Conservation (phyloP, 2,888 invertebrate species). For the Phanerotoma sp. region DNA sequence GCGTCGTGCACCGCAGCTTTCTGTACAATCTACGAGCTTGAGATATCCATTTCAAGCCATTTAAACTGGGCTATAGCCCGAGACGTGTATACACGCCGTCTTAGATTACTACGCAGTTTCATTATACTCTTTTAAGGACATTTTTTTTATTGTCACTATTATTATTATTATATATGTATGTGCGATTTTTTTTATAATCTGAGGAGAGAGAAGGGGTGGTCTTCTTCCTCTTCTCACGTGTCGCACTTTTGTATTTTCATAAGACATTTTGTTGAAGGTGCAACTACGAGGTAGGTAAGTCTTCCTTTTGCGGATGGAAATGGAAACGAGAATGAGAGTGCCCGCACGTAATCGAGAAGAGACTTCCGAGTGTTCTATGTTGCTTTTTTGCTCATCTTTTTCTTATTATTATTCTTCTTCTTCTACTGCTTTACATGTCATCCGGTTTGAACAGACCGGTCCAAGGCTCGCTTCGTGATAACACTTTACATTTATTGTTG, state of each 20-base stretch:
- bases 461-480: neutral
- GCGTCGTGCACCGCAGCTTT: slow-evolving; percentile 1
- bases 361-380: slow-evolving; percentile 12
- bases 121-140: slow-evolving; percentile 42
- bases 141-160: neutral
- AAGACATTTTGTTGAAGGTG: slow-evolving; percentile 12
- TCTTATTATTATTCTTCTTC: no score
- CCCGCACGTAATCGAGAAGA: slow-evolving; percentile 24
- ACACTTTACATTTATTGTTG: neutral
- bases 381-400: no score
- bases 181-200: no score
- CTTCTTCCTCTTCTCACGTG: slow-evolving; percentile 14
- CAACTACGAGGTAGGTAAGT: neutral
- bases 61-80: slow-evolving; percentile 44
- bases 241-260: slow-evolving; percentile 12
- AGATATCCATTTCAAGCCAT: slow-evolving; percentile 52
- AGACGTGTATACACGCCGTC: slow-evolving; percentile 42
- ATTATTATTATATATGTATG: no score
- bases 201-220: no score
- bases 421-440: neutral
- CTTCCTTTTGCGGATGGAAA: slow-evolving; percentile 7
- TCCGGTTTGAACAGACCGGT: slow-evolving; percentile 8
- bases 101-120: slow-evolving; percentile 51
- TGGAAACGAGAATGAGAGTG: slow-evolving; percentile 14
- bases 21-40: slow-evolving; percentile 25